Base-by-base conservation (phyloP, 2,888 invertebrate genomes). In the Drosophila sordidula region DNA sequence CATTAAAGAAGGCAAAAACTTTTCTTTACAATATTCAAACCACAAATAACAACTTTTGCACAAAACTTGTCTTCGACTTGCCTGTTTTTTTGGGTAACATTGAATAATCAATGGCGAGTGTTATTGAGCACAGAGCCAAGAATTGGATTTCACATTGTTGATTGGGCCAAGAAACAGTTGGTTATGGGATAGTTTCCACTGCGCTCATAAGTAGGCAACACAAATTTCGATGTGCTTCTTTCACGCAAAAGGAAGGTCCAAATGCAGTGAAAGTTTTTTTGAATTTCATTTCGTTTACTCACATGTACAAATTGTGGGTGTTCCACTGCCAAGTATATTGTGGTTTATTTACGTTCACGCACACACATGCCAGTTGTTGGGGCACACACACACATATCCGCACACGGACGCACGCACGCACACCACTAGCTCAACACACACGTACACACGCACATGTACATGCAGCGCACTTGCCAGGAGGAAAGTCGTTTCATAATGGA, bases 281-380 rank as follows among this genome's bases (percentile, higher is more conserved):
- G 26, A 58, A 49, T 72, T 77, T 49, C 4, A 41, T 57, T 57
- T 72, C 34, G 45, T 45, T 61, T 61, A 82, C 82, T 82, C 85
- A 82, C 82, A 84, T 82, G 87, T 63, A 77, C 50, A 74, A 87
- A 57, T 81, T 74, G 59, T 70, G 66, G 74, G 57, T 77, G 78
- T 62, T 65, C 58, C 47, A 67, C 49, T 63, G 41, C 32, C 34
- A 26, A 47, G 34, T 57, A 55, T 74, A 70, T 76, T 67, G 16
- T 75, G 82, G 87, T 82, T 87, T 82, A 82, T 82, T 82, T 82
- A 82, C 87, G 85, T 82, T 84, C 70, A 41, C 52, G 47, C 79
- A 51, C 73, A 58, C 57, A 45, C 42, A 54, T 22, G 22, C 22
- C 22, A 22, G 22, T 22, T 22, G 22, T 22, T 22, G 22, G 22